These are phyloP conservation scores for Danio albolineatus DNA, from an alignment of 2,797 vertebrate species.

Conservation along the genomic window DNA sequence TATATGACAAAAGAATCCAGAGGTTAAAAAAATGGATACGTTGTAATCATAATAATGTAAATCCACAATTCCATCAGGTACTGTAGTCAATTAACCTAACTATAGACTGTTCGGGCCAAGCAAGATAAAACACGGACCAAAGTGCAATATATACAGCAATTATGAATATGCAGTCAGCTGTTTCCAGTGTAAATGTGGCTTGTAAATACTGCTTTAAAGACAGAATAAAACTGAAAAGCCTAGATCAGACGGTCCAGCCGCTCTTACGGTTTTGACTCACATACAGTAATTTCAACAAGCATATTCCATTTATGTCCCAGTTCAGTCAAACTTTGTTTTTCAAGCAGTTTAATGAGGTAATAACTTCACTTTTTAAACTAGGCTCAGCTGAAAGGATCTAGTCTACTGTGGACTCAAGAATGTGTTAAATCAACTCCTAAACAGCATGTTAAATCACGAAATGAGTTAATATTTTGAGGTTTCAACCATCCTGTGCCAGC, in stretches of 20 bases:
- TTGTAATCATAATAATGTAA: not conserved
- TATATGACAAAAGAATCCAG: not conserved
- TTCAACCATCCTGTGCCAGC: not conserved
- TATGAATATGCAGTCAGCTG: not conserved
- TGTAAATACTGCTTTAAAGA: not conserved
- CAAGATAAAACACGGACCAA: not conserved
- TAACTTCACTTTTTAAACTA: not conserved
- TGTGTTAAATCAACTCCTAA: not conserved
- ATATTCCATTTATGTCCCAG: not conserved
- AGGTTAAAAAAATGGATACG: not conserved
- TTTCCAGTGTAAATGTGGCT: not conserved
- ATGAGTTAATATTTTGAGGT: not conserved
- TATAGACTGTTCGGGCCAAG: not conserved
- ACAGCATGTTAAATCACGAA: constrained; percentile 2
- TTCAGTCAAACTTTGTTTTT: not conserved
- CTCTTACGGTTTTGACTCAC: no score
- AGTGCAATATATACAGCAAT: not conserved
- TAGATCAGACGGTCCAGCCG: not conserved
- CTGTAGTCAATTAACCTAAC: not conserved
- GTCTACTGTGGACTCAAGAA: not conserved
- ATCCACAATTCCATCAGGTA: not conserved
- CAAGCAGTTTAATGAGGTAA: not conserved
- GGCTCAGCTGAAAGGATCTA: not conserved
- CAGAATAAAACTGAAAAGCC: not conserved
- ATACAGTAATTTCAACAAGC: not conserved